Percentiles rank a stretch among this genome's conserved stretches.
Evolutionary conservation across 2,888 invertebrate species (phyloP).

Genomic region (Notocelia uddmanniana): DNA sequence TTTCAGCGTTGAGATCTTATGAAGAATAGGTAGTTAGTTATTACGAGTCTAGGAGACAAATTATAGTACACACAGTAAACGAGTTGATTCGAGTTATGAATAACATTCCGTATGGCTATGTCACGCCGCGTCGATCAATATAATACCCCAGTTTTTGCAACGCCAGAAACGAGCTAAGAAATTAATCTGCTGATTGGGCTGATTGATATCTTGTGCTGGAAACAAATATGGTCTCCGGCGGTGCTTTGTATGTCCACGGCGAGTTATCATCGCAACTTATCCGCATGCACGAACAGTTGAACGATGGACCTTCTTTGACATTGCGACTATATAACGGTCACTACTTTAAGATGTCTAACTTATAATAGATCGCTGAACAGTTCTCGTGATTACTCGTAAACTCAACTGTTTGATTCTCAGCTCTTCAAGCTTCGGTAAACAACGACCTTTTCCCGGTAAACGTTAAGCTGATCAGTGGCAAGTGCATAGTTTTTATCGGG

Average conservation of each 20-base stretch:
- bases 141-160: conserved; percentile 4
- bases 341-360: not conserved
- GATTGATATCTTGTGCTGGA: conserved; percentile 26
- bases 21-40: too few species aligned
- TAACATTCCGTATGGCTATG: not conserved
- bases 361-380: not conserved
- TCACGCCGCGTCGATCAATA: not conserved
- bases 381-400: not conserved
- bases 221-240: conserved; percentile 23
- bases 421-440: conserved; percentile 1
- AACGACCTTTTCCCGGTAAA: not conserved
- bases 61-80: too few species aligned
- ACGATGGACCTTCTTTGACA: conserved; percentile 13
- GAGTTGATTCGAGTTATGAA: not conserved
- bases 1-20: too few species aligned
- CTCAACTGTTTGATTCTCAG: not conserved
- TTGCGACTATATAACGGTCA: conserved; percentile 7
- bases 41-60: too few species aligned
- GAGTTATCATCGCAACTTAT: conserved; percentile 14
- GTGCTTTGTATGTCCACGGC: conserved; percentile 8
- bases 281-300: not conserved
- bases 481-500: not conserved
- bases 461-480: not conserved
- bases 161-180: not conserved
- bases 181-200: conserved; percentile 33